Evolutionary conservation across 2,888 invertebrate genomes (phyloP), one percentile per base, ranked within the genome.

Genomic region (Xestia sexstrigata): DNA sequence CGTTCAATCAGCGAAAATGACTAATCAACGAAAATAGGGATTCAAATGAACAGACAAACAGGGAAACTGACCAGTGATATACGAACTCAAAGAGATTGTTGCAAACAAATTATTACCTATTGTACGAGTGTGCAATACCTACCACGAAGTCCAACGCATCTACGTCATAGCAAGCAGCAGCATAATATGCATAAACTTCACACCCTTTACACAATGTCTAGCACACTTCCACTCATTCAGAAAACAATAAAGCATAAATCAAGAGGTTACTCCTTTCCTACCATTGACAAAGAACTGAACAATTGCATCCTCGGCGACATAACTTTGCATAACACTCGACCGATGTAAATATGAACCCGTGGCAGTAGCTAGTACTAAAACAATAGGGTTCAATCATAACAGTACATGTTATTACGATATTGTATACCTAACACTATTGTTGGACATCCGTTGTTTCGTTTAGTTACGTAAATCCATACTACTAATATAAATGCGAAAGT

Each of bases 311-410:
- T 52, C 30, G n/a, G 8, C 62, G 42, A 49, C 69, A 69, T 47
- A n/a, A 49, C 70, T 80, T 74, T 39, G 55, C 74, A 83, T 72
- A 83, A 42, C 74, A 74, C 69, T 79, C 30, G 17, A 30, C 42
- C 13, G 74, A 45, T 83, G 87, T 84, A 83, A 84, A 86, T 73
- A 79, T 62, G 26, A 65, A 52, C 42, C 23, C 23, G 17, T 42
- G 39, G 26, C 49, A 62, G 15, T 35, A 65, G 7, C 58, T 69
- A 72, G 30, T 66, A 45, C 49, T 72, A 62, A 70, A 79, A 84
- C 87, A 84, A 84, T 86, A 72, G 72, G 42, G 47, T 70, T 26
- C 62, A 83, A 79, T 71, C 73, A 84, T 55, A 84, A 84, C 84
- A 84, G 3, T 74, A 70, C 30, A 74, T 83, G 83, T 72, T 66